phyloP scores from a whole-genome alignment of 64 coral and sea anemone species.

The Montipora foliosa region DNA sequence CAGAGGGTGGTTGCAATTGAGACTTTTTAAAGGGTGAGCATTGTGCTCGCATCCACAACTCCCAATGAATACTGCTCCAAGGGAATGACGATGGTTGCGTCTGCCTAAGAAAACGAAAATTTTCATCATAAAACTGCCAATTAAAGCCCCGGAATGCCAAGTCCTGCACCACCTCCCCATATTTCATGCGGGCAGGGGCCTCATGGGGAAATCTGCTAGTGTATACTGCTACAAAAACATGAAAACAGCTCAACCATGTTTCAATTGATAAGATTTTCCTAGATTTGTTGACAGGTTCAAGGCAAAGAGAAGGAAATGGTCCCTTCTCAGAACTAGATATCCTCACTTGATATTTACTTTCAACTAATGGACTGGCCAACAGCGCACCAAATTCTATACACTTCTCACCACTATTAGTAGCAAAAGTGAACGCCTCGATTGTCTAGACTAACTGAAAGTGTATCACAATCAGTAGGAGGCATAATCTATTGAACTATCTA shows the following conservation, averaged over 20 bases:
- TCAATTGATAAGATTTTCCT: background rate
- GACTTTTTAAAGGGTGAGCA: background rate
- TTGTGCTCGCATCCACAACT: slow-evolving; percentile 1
- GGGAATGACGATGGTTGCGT: background rate
- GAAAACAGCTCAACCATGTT: too few relatives aligned
- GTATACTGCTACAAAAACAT: background rate
- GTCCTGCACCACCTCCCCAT: background rate
- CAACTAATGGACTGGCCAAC: background rate
- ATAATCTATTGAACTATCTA: too few relatives aligned
- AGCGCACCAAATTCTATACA: slow-evolving; percentile 19
- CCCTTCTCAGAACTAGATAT: background rate
- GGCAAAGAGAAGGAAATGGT: background rate
- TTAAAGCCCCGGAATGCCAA: background rate
- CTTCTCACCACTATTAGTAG: too few relatives aligned
- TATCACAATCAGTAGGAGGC: too few relatives aligned
- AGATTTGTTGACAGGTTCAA: slow-evolving; percentile 3
- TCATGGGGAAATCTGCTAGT: background rate
- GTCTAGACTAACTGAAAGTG: too few relatives aligned
- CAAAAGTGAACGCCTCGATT: too few relatives aligned
- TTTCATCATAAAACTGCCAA: slow-evolving; percentile 17
- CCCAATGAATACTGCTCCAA: slow-evolving; percentile 3
- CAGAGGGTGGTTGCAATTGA: background rate
- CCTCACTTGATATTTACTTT: background rate
- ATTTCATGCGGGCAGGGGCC: too few relatives aligned
- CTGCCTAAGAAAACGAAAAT: slow-evolving; percentile 21